Evolutionary conservation across 2,113 vertebrate species (phyloP), one percentile per base, ranked within the genome.

Genomic region (Oreochromis tanganicae): DNA sequence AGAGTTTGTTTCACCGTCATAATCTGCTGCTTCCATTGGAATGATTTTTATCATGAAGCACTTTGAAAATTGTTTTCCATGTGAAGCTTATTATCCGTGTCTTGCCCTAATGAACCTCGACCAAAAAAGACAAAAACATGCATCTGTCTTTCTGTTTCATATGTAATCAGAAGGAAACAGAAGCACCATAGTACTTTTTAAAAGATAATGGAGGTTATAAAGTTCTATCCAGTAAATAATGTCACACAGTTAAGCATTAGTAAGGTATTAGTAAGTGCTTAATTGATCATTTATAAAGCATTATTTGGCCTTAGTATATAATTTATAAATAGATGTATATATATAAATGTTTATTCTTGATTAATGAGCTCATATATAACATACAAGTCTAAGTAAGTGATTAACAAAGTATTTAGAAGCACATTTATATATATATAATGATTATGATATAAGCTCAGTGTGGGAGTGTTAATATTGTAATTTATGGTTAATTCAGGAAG

Each of bases 31-130:
- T 12, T 59, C 9, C 34, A 14, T 75, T 4, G 2, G 32, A 78
- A 32, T 32, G 46, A 29, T 82, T 82, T 24, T 81, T 85, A 41
- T 24, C 38, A n/a, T 10, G 11, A 46, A 46, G n/a, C 11, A 19
- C 48, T 82, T 34, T 36, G 29, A 59, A 85, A 81, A 81, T 54
- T 85, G 41, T 57, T 87, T 87, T 89, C 61, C 27, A 79, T 7
- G 46, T 61, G 12, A 56, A 2, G 55, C 80, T 81, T 59, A 57
- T 88, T 21, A 34, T 82, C 4, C n/a, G 13, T 59, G 43, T 21
- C 4, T 59, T 12, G 3, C 6, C 14, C 5, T 48, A 24, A 80
- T 48, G 7, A 48, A 63, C 48, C 56, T 52, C 24, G 11, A 43
- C 3, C 7, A 52, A 6, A 52, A 19, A 81, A 75, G 29, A 10